phyloP scores from a whole-genome alignment of 2,888 invertebrate genomes.

The Cheilosia vulpina region DNA sequence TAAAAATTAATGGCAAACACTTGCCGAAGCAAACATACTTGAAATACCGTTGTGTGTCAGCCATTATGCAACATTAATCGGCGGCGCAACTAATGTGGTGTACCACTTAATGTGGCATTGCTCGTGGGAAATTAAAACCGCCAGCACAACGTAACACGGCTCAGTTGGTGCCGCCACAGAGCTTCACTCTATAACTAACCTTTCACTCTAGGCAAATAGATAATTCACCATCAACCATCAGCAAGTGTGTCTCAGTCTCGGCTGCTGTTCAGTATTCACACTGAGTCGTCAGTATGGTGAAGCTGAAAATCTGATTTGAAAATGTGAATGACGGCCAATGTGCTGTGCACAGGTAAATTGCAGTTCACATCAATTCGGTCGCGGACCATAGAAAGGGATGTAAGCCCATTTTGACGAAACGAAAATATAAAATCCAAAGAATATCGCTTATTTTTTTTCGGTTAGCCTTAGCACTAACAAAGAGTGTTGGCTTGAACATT shows the following conservation, averaged over 20 bases:
- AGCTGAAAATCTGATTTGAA: conserved; percentile 26
- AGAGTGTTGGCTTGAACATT: background rate
- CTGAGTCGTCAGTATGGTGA: conserved; percentile 12
- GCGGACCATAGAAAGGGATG: background rate
- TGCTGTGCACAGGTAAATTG: background rate
- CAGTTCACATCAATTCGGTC: background rate
- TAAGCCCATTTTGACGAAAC: background rate
- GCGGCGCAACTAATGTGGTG: conserved; percentile 1
- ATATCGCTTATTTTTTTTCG: background rate
- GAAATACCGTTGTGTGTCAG: conserved; percentile 7
- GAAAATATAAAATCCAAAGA: background rate
- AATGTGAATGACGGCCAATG: conserved; percentile 2
- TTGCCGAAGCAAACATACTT: background rate
- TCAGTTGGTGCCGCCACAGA: conserved; percentile 17
- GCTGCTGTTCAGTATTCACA: background rate
- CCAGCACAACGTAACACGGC: conserved; percentile 41
- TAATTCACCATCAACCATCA: background rate
- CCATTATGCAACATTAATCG: conserved; percentile 43
- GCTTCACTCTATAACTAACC: conserved; percentile 45
- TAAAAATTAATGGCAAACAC: background rate
- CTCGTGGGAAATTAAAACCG: conserved; percentile 72
- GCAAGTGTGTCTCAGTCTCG: too few relatives aligned
- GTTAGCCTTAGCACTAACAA: background rate
- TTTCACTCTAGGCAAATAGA: conserved; percentile 53
- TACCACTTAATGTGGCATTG: conserved; percentile 48